Base-by-base conservation (phyloP, 2,113 vertebrate species). In the Colossoma macropomum region DNA sequence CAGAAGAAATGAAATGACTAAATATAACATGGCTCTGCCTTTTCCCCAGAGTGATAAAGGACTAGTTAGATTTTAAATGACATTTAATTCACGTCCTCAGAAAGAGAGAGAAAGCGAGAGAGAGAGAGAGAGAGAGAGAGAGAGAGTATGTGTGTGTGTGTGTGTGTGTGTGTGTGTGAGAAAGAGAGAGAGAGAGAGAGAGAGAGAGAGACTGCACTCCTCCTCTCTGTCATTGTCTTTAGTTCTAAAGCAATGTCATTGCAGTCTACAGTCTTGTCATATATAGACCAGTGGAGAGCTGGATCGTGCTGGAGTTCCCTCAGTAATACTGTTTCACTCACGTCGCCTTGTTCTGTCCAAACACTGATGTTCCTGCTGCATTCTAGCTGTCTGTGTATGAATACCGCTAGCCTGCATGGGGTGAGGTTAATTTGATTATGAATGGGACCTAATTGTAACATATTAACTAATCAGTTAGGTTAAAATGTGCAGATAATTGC, bases 1-100 rank as follows among this genome's bases (percentile, higher is more conserved):
- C 96, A 96, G 95, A 96, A 95, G 96, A 96, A 96, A 96, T 96
- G 95, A 96, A 96, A 96, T 95, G 95, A 96, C 96, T 96, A 96
- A 96, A 96, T 96, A 96, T 96, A 96, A 96, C 95, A 96, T 96
- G 93, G 94, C 94, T 95, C 93, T 94, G 94, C 95, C 86, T 96
- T 96, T 95, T 95, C 95, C 95, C 95, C 92, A 87, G 94, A 96
- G 95, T 96, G 95, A 96, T 95, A 95, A 96, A 96, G 94, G 95
- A 95, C 96, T 96, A 94, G 89, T 91, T 96, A 95, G 94, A 96
- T 96, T 96, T 96, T 96, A 96, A 96, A 96, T 96, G 95, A 95
- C 95, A 96, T 95, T 92, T 48, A 95, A 96, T 94, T 94, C 92
- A 91, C 91, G 91, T 95, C 93, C 91, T 93, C 90, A 92, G 90